These are phyloP conservation scores for Perccottus glenii DNA, from an alignment of 2,113 vertebrate genomes.

Conservation along the genomic window DNA sequence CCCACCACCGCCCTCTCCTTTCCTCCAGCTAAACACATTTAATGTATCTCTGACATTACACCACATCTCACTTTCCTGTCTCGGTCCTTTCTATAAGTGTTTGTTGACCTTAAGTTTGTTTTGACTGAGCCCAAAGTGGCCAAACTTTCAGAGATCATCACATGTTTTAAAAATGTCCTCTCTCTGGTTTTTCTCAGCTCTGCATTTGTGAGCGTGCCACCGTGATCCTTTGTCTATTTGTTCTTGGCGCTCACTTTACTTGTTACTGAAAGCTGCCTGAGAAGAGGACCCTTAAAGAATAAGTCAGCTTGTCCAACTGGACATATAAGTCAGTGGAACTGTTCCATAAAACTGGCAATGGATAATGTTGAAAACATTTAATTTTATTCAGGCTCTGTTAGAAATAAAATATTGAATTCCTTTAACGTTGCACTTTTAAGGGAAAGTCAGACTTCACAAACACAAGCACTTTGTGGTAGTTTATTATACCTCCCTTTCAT, in stretches of 20 bases:
- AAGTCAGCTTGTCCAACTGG: slow-evolving; percentile 41
- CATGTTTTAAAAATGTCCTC: slow-evolving; percentile 20
- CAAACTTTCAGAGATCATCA: slow-evolving; percentile 25
- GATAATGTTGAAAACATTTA: neutral
- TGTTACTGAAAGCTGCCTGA: slow-evolving; percentile 47
- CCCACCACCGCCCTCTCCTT: slow-evolving; percentile 7
- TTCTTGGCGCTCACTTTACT: slow-evolving; percentile 40
- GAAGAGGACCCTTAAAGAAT: slow-evolving; percentile 30
- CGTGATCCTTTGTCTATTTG: slow-evolving; percentile 43
- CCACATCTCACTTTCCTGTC: slow-evolving; percentile 9
- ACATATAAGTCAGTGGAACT: slow-evolving; percentile 24
- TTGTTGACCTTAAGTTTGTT: slow-evolving; percentile 38
- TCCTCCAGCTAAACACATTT: slow-evolving; percentile 37
- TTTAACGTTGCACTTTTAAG: no score
- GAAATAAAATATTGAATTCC: no score
- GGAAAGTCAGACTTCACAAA: no score
- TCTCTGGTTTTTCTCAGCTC: slow-evolving; percentile 25
- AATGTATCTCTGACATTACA: slow-evolving; percentile 35
- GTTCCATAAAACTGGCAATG: neutral
- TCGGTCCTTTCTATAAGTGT: slow-evolving; percentile 6
- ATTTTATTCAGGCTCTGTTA: neutral
- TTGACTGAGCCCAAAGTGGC: slow-evolving; percentile 26
- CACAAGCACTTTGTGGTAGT: no score
- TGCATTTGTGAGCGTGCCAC: slow-evolving; percentile 24
- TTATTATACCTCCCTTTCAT: no score